Conservation (phyloP, 2,797 vertebrate species). For the Decapterus maruadsi region DNA sequence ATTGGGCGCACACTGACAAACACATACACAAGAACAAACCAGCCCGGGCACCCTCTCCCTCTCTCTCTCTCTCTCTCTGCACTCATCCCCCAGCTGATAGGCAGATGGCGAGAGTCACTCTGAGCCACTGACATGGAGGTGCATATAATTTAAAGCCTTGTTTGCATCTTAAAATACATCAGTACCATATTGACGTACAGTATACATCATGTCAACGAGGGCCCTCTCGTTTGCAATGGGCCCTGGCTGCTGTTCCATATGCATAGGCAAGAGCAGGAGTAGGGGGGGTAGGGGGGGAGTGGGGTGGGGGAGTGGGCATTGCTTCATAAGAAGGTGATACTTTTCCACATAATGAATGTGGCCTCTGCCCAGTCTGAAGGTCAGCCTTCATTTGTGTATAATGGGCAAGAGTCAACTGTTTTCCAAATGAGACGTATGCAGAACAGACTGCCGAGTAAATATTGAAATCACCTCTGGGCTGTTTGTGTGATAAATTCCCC, state of each 20-base stretch:
- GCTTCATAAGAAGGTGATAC: constrained; percentile 84
- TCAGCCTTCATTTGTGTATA: constrained; percentile 98
- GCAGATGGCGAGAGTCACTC: constrained; percentile 96
- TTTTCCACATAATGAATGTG: constrained; percentile 89
- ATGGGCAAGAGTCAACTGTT: constrained; percentile 89
- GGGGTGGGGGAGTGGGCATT: constrained; percentile 27
- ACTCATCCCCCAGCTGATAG: constrained; percentile 96
- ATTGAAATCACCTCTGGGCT: constrained; percentile 87
- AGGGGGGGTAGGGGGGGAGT: too few relatives aligned
- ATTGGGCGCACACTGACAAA: constrained; percentile 44
- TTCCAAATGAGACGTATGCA: constrained; percentile 90
- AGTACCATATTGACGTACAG: constrained; percentile 99
- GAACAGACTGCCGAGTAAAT: constrained; percentile 84
- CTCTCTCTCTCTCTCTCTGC: constrained; percentile 85
- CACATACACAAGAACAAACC: constrained; percentile 45
- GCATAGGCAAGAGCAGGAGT: constrained; percentile 75
- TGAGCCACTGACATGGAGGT: constrained; percentile 96
- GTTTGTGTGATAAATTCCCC: constrained; percentile 84
- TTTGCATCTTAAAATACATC: constrained; percentile 99
- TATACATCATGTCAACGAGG: constrained; percentile 96
- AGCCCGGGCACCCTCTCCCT: constrained; percentile 82
- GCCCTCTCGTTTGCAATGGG: constrained; percentile 86
- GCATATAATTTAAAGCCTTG: constrained; percentile 99
- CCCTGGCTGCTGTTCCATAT: constrained; percentile 87
- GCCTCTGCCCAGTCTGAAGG: constrained; percentile 89